Evolutionary conservation across 1,140 invertebrate genomes (phyloP), one percentile per base, ranked within the genome.

Genomic region (Chymomyza costata): DNA sequence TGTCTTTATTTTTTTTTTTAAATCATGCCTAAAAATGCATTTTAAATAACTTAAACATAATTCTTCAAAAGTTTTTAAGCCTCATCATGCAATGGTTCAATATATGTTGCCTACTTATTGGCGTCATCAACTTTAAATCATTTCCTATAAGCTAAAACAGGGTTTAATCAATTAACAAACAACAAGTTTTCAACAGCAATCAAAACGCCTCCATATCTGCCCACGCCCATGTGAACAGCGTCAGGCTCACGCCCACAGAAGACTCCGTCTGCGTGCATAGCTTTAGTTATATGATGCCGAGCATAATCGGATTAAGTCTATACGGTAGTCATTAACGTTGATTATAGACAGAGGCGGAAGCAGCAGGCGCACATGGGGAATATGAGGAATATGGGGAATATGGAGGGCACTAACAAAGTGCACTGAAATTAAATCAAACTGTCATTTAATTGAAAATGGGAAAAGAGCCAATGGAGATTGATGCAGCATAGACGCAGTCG

Each of bases 231-330:
- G 32, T 49, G 11, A 39, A n/a, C 21, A 45, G 34, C 18, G 25
- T 7, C 51, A 18, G 17, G 8, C 13, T 18, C n/a, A 25, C 50
- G 44, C 13, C n/a, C 17, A 25, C 17, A 43, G 35, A 32, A 14
- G n/a, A 15, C 41, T 15, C 13, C 8, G 31, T 13, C 30, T n/a
- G 16, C 37, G 39, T 19, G 40, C n/a, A n/a, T n/a, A n/a, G n/a
- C n/a, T n/a, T n/a, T n/a, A n/a, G n/a, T n/a, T n/a, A n/a, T 34
- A 25, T 18, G 28, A 25, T 5, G 21, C 21, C 21, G 21, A 5
- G 3, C 19, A 51, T 76, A 78, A 78, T 70, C 73, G 53, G 71
- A 78, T 78, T 78, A 78, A 60, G 51, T 59, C 48, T 61, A 52
- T 65, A 38, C 21, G 60, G 37, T 37, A 60, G 49, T 39, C 56